Conservation (phyloP, 2,797 vertebrate genomes). For the Urophycis tenuis region DNA sequence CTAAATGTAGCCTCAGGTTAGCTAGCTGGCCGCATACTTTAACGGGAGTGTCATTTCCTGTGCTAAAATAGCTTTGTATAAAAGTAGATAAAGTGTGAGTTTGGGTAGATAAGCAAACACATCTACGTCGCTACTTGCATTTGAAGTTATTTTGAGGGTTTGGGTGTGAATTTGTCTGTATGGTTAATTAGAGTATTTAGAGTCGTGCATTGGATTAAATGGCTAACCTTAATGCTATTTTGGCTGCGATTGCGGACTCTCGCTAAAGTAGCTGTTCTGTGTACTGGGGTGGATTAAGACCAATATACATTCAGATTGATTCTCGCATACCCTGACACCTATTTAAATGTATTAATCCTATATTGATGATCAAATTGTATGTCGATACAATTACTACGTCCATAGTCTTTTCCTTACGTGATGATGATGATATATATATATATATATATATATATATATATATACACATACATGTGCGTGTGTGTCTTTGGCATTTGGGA, state of each 20-base stretch:
- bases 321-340: not conserved
- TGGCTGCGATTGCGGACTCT: slow-evolving; percentile 9
- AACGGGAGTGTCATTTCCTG: slow-evolving; percentile 66
- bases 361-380: not conserved
- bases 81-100: slow-evolving; percentile 15
- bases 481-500: not conserved
- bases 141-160: not conserved
- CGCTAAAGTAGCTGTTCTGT: not conserved
- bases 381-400: too few species aligned
- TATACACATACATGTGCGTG: too few species aligned
- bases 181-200: slow-evolving; percentile 20
- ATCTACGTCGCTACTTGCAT: not conserved
- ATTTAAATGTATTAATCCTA: not conserved
- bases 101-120: not conserved
- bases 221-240: slow-evolving; percentile 32
- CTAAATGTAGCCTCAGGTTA: slow-evolving; percentile 18
- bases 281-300: not conserved
- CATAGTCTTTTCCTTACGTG: too few species aligned
- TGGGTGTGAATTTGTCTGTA: not conserved
- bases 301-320: not conserved
- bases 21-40: slow-evolving; percentile 42
- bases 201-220: slow-evolving; percentile 30
- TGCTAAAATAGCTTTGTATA: slow-evolving; percentile 33
- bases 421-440: too few species aligned
- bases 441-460: too few species aligned